These are phyloP conservation scores for Melieria omissa DNA, from an alignment of 2,888 invertebrate species.

Conservation along the genomic window DNA sequence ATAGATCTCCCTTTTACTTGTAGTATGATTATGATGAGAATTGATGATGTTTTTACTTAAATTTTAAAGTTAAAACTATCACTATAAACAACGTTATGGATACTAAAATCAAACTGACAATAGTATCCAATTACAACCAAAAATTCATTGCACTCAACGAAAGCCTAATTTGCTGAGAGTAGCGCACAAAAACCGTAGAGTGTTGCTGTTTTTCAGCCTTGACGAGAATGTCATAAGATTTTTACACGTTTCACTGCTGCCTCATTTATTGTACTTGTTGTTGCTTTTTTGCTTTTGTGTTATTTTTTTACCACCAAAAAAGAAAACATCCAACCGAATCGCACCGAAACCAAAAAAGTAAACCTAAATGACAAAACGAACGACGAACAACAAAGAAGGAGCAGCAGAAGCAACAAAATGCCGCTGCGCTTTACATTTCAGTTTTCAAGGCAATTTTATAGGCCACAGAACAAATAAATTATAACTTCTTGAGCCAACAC, in stretches of 20 bases:
- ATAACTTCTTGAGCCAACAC: slow-evolving; percentile 29
- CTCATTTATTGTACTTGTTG: not conserved
- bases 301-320: not conserved
- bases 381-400: not conserved
- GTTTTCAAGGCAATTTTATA: slow-evolving; percentile 36
- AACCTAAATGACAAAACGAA: slow-evolving; percentile 11
- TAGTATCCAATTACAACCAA: not conserved
- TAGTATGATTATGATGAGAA: no score
- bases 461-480: slow-evolving; percentile 43
- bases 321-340: not conserved
- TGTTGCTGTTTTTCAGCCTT: slow-evolving; percentile 10
- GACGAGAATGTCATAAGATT: slow-evolving; percentile 33
- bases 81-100: no score
- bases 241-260: slow-evolving; percentile 22
- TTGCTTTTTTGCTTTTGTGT: not conserved
- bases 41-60: no score
- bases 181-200: slow-evolving; percentile 3
- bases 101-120: no score
- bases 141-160: not conserved
- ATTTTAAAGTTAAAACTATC: no score
- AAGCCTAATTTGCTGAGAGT: not conserved
- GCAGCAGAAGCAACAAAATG: not conserved
- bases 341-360: slow-evolving; percentile 5
- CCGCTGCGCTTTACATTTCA: not conserved
- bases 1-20: no score